Evolutionary conservation across 2,888 invertebrate genomes (phyloP).

Genomic region (Cantharis rustica): DNA sequence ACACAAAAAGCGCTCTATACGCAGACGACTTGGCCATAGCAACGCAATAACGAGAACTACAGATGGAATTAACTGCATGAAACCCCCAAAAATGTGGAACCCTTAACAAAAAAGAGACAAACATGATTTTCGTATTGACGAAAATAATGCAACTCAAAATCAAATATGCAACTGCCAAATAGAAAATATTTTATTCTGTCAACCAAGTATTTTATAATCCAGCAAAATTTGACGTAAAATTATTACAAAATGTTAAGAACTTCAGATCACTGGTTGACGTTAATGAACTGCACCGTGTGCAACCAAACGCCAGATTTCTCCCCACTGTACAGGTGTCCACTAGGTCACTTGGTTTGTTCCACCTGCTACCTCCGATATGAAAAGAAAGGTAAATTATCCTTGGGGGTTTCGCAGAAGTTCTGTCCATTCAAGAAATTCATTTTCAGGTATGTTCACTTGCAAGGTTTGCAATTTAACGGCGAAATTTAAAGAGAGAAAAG

Average conservation of each 20-base stretch:
- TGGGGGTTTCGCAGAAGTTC: too few relatives aligned
- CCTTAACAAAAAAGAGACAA: too few relatives aligned
- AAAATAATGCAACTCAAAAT: neutral
- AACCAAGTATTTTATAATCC: neutral
- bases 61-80: too few relatives aligned
- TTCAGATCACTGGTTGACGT: conserved; percentile 43
- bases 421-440: too few relatives aligned
- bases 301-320: conserved; percentile 44
- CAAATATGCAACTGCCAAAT: neutral
- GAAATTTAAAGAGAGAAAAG: conserved; percentile 31
- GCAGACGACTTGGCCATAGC: too few relatives aligned
- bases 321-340: conserved; percentile 47
- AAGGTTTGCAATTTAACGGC: neutral
- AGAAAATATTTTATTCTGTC: neutral
- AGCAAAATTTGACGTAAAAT: neutral
- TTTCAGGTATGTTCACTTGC: neutral
- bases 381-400: conserved; percentile 42
- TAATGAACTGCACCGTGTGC: conserved; percentile 48
- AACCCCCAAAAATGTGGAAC: too few relatives aligned
- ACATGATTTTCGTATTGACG: too few relatives aligned
- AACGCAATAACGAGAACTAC: too few relatives aligned
- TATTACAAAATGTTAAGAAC: neutral
- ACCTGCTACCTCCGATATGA: conserved; percentile 45
- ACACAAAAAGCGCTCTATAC: too few relatives aligned
- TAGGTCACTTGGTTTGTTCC: conserved; percentile 48